Evolutionary conservation across 2,797 vertebrate genomes (phyloP).

Genomic region (Rhabdophis nuchalis): DNA sequence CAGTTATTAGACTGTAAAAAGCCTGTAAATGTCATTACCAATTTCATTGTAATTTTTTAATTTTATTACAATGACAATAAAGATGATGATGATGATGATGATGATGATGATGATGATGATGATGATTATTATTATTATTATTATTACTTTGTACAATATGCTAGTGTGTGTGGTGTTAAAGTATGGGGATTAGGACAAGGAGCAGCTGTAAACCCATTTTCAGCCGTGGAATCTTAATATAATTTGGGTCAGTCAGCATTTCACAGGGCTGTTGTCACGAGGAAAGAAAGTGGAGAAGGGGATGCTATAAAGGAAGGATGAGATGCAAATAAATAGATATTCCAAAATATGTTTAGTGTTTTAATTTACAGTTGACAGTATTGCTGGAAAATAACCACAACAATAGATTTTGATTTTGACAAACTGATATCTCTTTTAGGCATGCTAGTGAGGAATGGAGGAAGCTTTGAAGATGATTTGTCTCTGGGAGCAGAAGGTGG

Average conservation of each 20-base stretch:
- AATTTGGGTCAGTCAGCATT: neutral
- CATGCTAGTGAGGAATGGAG: conserved; percentile 82
- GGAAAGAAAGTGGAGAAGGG: neutral
- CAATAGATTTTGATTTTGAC: conserved; percentile 41
- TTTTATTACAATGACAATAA: no score
- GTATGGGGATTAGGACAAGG: neutral
- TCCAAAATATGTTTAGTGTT: neutral
- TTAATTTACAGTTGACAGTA: neutral
- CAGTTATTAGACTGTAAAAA: neutral
- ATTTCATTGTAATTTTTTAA: no score
- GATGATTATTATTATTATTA: no score
- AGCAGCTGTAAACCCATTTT: neutral
- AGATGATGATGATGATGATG: no score
- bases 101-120: no score
- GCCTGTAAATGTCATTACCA: neutral
- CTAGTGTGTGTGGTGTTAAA: neutral
- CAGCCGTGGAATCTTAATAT: neutral
- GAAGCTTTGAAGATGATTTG: conserved; percentile 99
- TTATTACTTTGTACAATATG: neutral
- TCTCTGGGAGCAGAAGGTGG: conserved; percentile 96
- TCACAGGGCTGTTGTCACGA: neutral
- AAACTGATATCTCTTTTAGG: conserved; percentile 60
- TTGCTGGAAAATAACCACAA: conserved; percentile 19
- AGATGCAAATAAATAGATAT: neutral
- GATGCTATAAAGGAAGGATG: neutral